Evolutionary conservation across 2,797 vertebrate genomes (phyloP).

Genomic region (Babyrousa celebensis): DNA sequence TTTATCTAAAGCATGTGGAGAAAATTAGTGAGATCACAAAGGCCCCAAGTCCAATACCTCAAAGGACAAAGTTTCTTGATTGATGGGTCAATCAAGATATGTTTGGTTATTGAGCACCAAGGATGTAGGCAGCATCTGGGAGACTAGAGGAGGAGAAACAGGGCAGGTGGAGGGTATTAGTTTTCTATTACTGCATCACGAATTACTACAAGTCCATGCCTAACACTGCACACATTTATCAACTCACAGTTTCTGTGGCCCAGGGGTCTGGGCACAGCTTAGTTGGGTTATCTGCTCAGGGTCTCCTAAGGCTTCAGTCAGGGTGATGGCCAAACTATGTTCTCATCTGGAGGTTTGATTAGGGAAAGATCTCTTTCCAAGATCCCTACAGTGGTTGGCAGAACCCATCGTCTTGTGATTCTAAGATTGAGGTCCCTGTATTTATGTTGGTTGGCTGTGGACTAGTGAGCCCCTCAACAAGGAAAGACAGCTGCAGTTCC

Average conservation of each 20-base stretch:
- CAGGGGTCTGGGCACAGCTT: background rate
- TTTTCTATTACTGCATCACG: background rate
- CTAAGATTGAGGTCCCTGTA: background rate
- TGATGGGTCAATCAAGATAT: background rate
- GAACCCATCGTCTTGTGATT: background rate
- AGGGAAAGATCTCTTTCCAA: background rate
- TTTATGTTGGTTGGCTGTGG: background rate
- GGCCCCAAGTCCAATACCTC: background rate
- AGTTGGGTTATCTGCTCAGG: background rate
- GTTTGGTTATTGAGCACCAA: background rate
- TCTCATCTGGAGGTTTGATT: background rate
- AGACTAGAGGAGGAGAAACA: background rate
- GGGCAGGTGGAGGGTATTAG: background rate
- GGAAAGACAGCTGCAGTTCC: background rate
- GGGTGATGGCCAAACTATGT: background rate
- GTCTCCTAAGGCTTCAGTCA: background rate
- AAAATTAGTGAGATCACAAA: slow-evolving; percentile 30
- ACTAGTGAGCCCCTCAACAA: background rate
- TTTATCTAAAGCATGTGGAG: background rate
- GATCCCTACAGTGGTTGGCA: background rate
- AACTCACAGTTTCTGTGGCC: background rate
- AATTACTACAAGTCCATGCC: background rate
- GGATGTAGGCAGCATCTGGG: background rate
- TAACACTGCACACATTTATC: background rate
- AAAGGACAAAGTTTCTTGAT: background rate